Conservation (phyloP, 2,888 invertebrate genomes). For the Chaitophorus viminalis region DNA sequence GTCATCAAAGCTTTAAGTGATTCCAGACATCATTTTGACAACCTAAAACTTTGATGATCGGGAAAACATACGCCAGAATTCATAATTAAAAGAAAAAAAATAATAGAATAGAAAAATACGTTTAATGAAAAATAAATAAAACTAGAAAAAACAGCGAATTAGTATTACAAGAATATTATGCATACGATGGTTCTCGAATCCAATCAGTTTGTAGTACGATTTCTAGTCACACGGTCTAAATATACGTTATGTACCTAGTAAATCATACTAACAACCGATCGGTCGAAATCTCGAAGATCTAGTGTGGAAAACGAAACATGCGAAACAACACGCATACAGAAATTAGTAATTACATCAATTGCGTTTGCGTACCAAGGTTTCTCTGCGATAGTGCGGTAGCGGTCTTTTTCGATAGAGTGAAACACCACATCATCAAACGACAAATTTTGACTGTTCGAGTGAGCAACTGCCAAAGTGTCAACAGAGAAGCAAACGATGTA, state of each 20-base stretch:
- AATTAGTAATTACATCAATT: not conserved
- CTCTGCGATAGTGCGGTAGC: too few species aligned
- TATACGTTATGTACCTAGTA: not conserved
- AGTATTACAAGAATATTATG: not conserved
- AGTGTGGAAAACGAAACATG: too few species aligned
- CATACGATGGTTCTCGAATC: not conserved
- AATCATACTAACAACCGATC: slow-evolving; percentile 13
- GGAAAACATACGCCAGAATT: slow-evolving; percentile 23
- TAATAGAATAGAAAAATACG: too few species aligned
- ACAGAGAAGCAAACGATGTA: not conserved
- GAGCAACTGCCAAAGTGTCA: too few species aligned
- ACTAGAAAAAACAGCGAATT: too few species aligned
- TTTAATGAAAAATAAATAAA: too few species aligned
- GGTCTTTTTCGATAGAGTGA: too few species aligned
- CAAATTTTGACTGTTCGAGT: too few species aligned
- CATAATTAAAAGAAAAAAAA: not conserved
- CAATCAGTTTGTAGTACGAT: slow-evolving; percentile 16
- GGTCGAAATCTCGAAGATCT: too few species aligned
- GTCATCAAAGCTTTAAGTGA: slow-evolving; percentile 56
- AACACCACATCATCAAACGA: too few species aligned
- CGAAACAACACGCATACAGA: not conserved
- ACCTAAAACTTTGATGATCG: slow-evolving; percentile 42
- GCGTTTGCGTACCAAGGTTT: not conserved
- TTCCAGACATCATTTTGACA: not conserved
- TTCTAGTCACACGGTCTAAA: slow-evolving; percentile 11